Base-by-base conservation (phyloP, 2,797 vertebrate species). In the Brachyalestes nurse region DNA sequence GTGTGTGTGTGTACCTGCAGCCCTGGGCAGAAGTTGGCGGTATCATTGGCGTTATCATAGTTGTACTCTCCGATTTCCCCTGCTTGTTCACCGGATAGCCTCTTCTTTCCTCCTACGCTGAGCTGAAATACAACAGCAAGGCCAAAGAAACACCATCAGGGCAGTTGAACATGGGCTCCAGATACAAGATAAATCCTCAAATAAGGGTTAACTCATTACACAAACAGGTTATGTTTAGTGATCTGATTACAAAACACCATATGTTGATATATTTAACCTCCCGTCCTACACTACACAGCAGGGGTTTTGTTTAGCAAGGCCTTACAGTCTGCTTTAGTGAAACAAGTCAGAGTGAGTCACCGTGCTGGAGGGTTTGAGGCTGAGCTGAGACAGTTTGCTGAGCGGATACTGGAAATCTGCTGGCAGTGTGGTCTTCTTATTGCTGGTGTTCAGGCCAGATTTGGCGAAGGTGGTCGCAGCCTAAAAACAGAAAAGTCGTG, bases 21-120 rank as follows among this genome's bases (percentile, higher is more conserved):
- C 0, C 93, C 95, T 0, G 98, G 98, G 84, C 97, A 99, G 91
- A 97, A 99, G 91, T 98, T 96, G 82, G 94, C 92, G 0, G 94
- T 97, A 83, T 99, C 97, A 0, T 96, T 97, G 82, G 96, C 94
- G 62, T 99, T 99, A 90, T 96, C 91, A 88, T 99, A 99, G 88
- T 99, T 90, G 0, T 99, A 99, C 45, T 97, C 96, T 45, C 90
- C 94, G 0, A 98, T 95, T 13, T 90, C 95, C 40, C 95, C 96
- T 12, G 94, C 94, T 0, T 92, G 91, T 47, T 96, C 93, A 17
- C 94, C 90, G 0, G 86, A 89, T 45, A 87, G 64, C 34, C 82
- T 86, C 5, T 90, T 92, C 78, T 89, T 84, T 0, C 70, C 61
- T 9, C 19, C 89, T 67, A 84, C 89, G 79, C 86, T 87, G 78